phyloP scores from a whole-genome alignment of 2,888 invertebrate genomes.

The Resseliella maxima region DNA sequence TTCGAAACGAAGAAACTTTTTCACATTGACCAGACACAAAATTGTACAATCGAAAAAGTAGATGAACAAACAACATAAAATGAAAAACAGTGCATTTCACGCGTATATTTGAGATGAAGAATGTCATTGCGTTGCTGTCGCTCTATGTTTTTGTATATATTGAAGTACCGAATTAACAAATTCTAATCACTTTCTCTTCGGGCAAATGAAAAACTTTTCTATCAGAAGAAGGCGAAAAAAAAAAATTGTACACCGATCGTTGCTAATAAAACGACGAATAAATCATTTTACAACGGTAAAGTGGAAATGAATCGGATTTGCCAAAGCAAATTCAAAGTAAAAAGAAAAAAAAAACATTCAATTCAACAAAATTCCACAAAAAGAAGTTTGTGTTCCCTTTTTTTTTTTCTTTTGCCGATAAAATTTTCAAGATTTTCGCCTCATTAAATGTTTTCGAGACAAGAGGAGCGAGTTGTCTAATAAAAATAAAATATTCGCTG shows the following conservation, averaged over 20 bases:
- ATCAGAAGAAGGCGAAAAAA: too few species aligned
- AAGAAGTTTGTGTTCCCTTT: not conserved
- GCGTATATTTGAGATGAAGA: not conserved
- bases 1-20: not conserved
- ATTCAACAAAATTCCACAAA: not conserved
- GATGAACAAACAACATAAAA: not conserved
- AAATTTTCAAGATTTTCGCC: constrained; percentile 9
- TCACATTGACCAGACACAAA: not conserved
- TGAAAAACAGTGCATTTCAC: not conserved
- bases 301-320: not conserved
- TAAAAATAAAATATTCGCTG: constrained; percentile 48
- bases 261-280: constrained; percentile 30
- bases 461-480: constrained; percentile 2
- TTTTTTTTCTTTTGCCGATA: not conserved
- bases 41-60: not conserved
- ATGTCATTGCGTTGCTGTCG: not conserved
- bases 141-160: not conserved
- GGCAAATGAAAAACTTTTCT: not conserved
- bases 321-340: not conserved
- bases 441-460: not conserved
- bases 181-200: constrained; percentile 1
- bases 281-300: not conserved
- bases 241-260: not conserved
- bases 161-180: constrained; percentile 3
- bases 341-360: not conserved